Conservation (phyloP, 2,797 vertebrate genomes). For the Schizopygopsis pylzovi region DNA sequence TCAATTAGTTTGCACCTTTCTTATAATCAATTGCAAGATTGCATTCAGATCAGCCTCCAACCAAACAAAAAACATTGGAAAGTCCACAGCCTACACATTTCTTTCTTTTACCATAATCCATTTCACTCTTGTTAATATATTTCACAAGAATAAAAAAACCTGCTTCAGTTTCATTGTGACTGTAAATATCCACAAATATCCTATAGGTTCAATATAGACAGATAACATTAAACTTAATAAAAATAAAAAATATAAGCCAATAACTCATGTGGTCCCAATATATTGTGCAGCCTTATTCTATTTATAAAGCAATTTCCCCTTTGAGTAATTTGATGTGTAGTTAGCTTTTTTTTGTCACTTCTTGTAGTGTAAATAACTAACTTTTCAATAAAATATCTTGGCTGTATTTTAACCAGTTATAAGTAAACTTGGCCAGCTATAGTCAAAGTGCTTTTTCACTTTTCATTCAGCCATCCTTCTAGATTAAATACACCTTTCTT, state of each 20-base stretch:
- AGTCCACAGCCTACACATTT: slow-evolving; percentile 5
- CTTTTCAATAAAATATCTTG: neutral
- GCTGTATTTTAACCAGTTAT: neutral
- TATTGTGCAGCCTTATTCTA: neutral
- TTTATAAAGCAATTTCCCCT: neutral
- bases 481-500: neutral
- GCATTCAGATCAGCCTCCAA: neutral
- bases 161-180: neutral
- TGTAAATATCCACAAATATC: neutral
- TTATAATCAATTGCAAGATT: neutral
- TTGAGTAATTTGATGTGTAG: neutral
- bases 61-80: neutral
- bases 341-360: neutral
- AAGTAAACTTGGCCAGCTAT: neutral
- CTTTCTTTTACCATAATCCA: neutral
- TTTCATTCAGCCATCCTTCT: neutral
- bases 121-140: neutral
- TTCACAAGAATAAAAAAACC: neutral
- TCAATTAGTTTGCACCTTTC: slow-evolving; percentile 11
- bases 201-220: neutral
- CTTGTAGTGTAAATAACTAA: neutral
- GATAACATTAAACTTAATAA: neutral
- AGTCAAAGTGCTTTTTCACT: neutral
- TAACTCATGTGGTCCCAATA: neutral
- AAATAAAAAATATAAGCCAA: too few relatives aligned